Evolutionary conservation across 2,797 vertebrate species (phyloP).

Genomic region (Enteromius trimaculatus): DNA sequence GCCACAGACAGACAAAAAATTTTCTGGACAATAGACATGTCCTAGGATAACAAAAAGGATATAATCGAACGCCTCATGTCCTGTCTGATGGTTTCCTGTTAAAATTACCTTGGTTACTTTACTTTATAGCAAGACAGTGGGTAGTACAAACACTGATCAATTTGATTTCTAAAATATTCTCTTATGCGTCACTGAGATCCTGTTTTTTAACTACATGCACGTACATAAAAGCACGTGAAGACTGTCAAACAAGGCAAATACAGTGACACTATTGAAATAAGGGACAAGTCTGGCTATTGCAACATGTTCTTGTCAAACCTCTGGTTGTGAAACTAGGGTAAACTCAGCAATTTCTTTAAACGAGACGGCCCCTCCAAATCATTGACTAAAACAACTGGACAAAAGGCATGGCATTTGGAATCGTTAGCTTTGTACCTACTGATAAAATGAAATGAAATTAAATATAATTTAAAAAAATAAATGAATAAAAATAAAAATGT

Average conservation of each 20-base stretch:
- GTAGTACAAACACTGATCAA: not conserved
- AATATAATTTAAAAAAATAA: not conserved
- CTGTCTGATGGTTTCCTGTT: not conserved
- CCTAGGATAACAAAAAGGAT: not conserved
- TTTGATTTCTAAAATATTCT: conserved; percentile 3
- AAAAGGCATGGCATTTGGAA: not conserved
- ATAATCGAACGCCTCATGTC: not conserved
- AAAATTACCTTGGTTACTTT: not conserved
- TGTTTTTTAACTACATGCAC: conserved; percentile 30
- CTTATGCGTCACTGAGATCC: not conserved
- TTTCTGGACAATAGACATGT: conserved; percentile 27
- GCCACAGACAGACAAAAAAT: not conserved
- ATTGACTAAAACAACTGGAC: not conserved
- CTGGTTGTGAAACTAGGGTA: conserved; percentile 60
- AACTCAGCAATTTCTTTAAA: conserved; percentile 47
- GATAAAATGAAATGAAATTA: not conserved
- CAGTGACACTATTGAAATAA: conserved; percentile 51
- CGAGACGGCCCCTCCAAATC: not conserved
- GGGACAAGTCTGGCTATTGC: conserved; percentile 59
- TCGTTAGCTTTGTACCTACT: not conserved
- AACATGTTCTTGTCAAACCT: conserved; percentile 46
- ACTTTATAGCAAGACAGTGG: not conserved
- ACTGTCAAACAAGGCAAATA: conserved; percentile 26
- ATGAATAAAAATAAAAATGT: not conserved
- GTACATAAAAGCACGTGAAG: not conserved